Conservation (phyloP, 2,113 vertebrate genomes). For the Oenanthe oenanthe region DNA sequence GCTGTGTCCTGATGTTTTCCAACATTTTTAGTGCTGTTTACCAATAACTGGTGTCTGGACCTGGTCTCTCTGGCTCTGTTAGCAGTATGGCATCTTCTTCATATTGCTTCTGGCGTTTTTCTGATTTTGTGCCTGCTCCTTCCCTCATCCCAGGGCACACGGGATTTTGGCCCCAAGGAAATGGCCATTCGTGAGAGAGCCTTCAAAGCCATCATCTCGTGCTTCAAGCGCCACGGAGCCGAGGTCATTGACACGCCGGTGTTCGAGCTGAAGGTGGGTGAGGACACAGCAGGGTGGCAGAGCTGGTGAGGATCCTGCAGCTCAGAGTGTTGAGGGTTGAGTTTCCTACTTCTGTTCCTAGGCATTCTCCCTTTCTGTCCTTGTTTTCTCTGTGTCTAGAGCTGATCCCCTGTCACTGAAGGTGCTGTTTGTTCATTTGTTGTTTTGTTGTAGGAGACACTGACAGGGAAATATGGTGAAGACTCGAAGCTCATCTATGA, state of each 20-base stretch:
- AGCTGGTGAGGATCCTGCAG: not conserved
- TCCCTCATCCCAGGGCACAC: slow-evolving; percentile 80
- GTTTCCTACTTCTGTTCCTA: not conserved
- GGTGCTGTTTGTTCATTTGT: not conserved
- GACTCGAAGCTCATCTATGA: slow-evolving; percentile 99
- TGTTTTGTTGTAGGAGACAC: slow-evolving; percentile 84
- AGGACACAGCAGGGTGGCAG: not conserved
- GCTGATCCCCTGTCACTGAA: not conserved
- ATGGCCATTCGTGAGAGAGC: slow-evolving; percentile 97
- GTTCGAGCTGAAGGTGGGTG: slow-evolving; percentile 94
- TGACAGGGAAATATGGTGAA: slow-evolving; percentile 96
- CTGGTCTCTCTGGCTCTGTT: not conserved
- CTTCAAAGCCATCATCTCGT: slow-evolving; percentile 84
- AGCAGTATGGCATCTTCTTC: not conserved
- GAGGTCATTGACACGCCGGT: slow-evolving; percentile 97
- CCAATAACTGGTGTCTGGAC: fast-evolving
- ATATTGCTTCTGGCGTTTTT: fast-evolving
- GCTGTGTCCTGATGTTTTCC: not conserved
- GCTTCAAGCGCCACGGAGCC: slow-evolving; percentile 95
- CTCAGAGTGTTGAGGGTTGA: not conserved
- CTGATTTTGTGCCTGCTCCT: not conserved
- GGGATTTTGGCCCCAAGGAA: slow-evolving; percentile 93
- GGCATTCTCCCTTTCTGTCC: not conserved
- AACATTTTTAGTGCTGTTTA: not conserved
- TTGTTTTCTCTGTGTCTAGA: not conserved